Conservation (phyloP, 2,888 invertebrate genomes). For the Zele albiditarsus region DNA sequence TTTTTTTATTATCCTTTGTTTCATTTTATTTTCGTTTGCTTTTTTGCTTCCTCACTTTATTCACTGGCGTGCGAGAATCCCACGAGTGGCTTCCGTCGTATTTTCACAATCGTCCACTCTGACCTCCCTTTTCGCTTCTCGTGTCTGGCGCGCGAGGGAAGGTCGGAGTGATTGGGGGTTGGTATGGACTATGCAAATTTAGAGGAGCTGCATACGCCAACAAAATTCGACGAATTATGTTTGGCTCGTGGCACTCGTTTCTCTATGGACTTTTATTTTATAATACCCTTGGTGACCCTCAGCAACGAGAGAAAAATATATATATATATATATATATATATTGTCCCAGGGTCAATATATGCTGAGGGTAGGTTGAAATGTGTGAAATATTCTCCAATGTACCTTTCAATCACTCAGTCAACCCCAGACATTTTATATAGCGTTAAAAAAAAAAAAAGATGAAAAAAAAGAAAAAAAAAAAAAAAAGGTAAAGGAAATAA, state of each 20-base stretch:
- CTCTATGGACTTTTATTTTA: constrained; percentile 13
- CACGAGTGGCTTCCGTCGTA: constrained; percentile 18
- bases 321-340: background rate
- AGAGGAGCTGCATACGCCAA: constrained; percentile 28
- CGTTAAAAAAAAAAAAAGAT: background rate
- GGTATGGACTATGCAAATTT: constrained; percentile 41
- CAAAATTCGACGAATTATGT: constrained; percentile 42
- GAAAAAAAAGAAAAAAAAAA: background rate
- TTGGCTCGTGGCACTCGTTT: constrained; percentile 25
- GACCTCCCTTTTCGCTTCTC: background rate
- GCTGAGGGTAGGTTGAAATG: background rate
- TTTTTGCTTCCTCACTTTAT: background rate
- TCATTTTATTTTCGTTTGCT: background rate
- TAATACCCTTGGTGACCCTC: background rate
- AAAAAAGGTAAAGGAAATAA: background rate
- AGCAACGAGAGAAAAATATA: background rate
- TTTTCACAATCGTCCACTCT: constrained; percentile 35
- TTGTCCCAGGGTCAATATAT: background rate
- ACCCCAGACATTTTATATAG: background rate
- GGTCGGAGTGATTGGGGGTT: constrained; percentile 1
- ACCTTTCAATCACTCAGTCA: constrained; percentile 3
- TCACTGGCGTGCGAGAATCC: constrained; percentile 16
- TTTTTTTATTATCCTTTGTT: background rate
- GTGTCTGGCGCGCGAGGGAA: background rate
- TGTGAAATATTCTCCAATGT: background rate